Base-by-base conservation (phyloP, 2,888 invertebrate genomes). In the Trachelus iudaicus region DNA sequence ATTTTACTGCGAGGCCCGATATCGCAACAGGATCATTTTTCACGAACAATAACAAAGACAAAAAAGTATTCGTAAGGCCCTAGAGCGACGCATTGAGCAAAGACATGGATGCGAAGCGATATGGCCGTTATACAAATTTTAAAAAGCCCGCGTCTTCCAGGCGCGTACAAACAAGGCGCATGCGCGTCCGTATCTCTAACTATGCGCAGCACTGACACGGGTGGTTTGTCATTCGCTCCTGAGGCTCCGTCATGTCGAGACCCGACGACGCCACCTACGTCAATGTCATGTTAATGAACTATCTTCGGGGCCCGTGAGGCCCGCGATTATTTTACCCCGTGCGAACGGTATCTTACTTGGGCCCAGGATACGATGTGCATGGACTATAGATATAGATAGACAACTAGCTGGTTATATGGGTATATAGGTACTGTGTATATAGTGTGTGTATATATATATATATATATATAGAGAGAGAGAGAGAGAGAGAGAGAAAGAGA, bases 211-310 rank as follows among this genome's bases (percentile, higher is more conserved):
- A 23, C 23, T 23, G 71, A 71, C 31, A 31, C 15, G 23, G 31
- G 33, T 23, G 71, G 31, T 33, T 71, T 71, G 71, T 71, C 71
- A 71, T 71, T 71, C 71, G 9, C 31, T 71, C 30, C 71, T 13
- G 31, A 31, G 71, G 31, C 71, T 71, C 71, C 71, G 71, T 71
- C 71, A 71, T 71, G 71, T 71, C 75, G 69, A 31, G 69, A 35
- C 69, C 34, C 34, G 37, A 23, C 75, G 77, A 77, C 77, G 77
- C 56, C 77, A 77, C 77, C 75, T 77, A 77, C 75, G 77, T 77
- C 77, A 77, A 77, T 75, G 77, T 77, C 69, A 75, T 77, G 77
- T 77, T 77, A 77, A 77, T 77, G 77, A 77, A 77, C 77, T 77
- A 75, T 30, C 33, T n/a, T 34, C n/a, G 15, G 37, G 37, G 74